A percentile compares a stretch with the other conserved stretches of the same genome.
Evolutionary conservation across 2,888 invertebrate genomes (phyloP).

Genomic region (Drosophila helvetica): DNA sequence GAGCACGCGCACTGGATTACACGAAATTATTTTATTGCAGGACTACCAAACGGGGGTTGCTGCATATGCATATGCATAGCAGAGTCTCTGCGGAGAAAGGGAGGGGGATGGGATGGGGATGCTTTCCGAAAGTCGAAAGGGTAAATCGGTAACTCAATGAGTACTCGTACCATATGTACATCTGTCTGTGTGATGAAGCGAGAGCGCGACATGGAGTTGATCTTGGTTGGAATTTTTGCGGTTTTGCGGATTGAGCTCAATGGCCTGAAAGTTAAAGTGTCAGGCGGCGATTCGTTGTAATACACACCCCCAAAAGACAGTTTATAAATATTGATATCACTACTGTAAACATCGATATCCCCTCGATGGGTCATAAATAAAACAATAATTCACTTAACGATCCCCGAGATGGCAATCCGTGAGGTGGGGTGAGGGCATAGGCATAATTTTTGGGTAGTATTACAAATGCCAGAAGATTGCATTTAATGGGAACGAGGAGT

Average conservation of each 20-base stretch:
- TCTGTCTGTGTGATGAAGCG: no score
- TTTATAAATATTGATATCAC: constrained; percentile 52
- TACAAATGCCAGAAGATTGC: no score
- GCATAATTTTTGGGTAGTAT: no score
- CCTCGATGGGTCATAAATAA: constrained; percentile 54
- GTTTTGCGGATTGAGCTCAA: constrained; percentile 29
- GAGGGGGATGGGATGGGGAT: not conserved
- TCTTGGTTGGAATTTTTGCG: constrained; percentile 10
- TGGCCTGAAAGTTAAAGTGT: not conserved
- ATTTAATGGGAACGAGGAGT: no score
- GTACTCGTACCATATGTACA: no score
- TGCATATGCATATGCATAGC: constrained; percentile 22
- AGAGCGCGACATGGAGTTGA: not conserved
- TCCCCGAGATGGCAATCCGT: constrained; percentile 34
- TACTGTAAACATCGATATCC: constrained; percentile 52
- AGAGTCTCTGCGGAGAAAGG: not conserved
- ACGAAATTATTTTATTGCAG: constrained; percentile 60
- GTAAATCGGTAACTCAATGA: constrained; percentile 5
- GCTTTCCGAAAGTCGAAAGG: constrained; percentile 48
- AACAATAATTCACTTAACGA: constrained; percentile 52
- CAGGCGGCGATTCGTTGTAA: no score
- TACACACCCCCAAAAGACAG: constrained; percentile 29
- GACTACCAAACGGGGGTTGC: constrained; percentile 1
- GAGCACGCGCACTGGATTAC: constrained; percentile 74
- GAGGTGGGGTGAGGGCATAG: constrained; percentile 9